phyloP scores from a whole-genome alignment of 2,888 invertebrate species.

The Microctonus brassicae region DNA sequence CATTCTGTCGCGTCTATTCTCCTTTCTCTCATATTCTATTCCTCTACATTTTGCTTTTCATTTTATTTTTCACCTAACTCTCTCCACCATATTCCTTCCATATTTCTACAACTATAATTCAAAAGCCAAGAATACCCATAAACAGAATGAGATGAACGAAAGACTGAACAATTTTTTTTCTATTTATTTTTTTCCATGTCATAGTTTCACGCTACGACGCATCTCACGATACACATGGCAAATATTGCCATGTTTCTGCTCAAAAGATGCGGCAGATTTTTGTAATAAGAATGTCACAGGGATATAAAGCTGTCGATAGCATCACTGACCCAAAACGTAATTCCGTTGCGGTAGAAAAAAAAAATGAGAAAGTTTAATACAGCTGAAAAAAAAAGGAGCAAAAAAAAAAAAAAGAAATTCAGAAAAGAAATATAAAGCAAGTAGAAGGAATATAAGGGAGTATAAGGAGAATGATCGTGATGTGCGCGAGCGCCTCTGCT shows the following conservation, averaged over 20 bases:
- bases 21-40: no score
- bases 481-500: conserved; percentile 39
- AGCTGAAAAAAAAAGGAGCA: conserved; percentile 28
- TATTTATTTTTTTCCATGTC: not conserved
- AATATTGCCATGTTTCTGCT: not conserved
- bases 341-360: not conserved
- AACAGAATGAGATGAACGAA: conserved; percentile 36
- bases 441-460: conserved; percentile 46
- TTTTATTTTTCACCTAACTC: conserved; percentile 11
- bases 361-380: not conserved
- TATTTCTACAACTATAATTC: conserved; percentile 45
- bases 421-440: conserved; percentile 27
- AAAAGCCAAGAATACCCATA: conserved; percentile 30
- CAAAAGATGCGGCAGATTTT: conserved; percentile 45
- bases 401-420: conserved; percentile 37
- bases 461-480: conserved; percentile 43
- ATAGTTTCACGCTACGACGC: not conserved
- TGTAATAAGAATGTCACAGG: conserved; percentile 56
- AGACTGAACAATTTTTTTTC: not conserved
- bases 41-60: not conserved
- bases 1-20: conserved; percentile 6
- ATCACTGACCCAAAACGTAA: conserved; percentile 55
- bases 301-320: conserved; percentile 60
- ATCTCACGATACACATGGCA: not conserved
- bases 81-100: conserved; percentile 39